Evolutionary conservation across 2,797 vertebrate genomes (phyloP).

Genomic region (Diplodus sargus): DNA sequence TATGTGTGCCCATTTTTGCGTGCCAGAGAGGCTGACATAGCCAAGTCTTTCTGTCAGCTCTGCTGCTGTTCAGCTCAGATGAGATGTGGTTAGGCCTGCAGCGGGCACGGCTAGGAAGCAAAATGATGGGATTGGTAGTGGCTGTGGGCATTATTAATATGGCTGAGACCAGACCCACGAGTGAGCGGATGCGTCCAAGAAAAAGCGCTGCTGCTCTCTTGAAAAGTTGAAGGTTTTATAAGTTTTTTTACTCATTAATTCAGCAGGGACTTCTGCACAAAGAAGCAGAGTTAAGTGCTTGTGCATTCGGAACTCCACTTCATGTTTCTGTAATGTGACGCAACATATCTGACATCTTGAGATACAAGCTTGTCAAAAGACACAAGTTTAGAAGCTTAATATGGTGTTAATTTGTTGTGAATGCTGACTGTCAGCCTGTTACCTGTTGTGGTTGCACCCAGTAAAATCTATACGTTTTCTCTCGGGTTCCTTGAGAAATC

Average conservation of each 20-base stretch:
- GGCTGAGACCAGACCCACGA: slow-evolving; percentile 31
- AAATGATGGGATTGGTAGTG: slow-evolving; percentile 51
- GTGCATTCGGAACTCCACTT: slow-evolving; percentile 3
- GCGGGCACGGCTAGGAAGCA: slow-evolving; percentile 33
- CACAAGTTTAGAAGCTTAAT: not conserved
- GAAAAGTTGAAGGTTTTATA: slow-evolving; percentile 19
- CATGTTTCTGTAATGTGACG: not conserved
- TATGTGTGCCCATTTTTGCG: not conserved
- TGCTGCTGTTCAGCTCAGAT: slow-evolving; percentile 54
- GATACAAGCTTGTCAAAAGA: not conserved
- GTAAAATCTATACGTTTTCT: slow-evolving; percentile 45
- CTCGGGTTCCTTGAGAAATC: slow-evolving; percentile 33
- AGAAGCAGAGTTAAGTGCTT: not conserved
- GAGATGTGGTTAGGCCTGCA: slow-evolving; percentile 55
- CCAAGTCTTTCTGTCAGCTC: slow-evolving; percentile 65
- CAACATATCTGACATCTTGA: slow-evolving; percentile 2
- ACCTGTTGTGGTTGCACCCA: slow-evolving; percentile 13
- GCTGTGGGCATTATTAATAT: slow-evolving; percentile 56
- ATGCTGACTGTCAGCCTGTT: slow-evolving; percentile 36
- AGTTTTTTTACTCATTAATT: slow-evolving; percentile 7
- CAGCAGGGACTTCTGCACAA: slow-evolving; percentile 12
- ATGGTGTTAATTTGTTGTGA: slow-evolving; percentile 24
- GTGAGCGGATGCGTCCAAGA: slow-evolving; percentile 23
- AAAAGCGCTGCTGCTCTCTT: slow-evolving; percentile 20
- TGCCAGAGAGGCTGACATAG: slow-evolving; percentile 50